Evolutionary conservation across 1,140 invertebrate species (phyloP).

Genomic region (Batillaria attramentaria): DNA sequence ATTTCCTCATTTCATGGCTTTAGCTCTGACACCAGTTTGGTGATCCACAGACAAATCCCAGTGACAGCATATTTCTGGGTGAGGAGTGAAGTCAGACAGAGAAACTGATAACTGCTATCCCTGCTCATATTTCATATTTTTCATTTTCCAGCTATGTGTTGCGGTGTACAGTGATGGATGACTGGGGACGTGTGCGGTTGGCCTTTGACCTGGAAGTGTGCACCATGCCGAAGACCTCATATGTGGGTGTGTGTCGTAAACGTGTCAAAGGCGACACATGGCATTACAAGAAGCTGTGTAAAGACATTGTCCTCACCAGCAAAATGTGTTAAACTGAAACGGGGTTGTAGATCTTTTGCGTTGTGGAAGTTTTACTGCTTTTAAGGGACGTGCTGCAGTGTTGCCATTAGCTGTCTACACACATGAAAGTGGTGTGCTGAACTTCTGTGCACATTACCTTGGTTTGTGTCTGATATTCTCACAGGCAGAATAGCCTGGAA

Average conservation of each 20-base stretch:
- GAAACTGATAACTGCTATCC: too few relatives aligned
- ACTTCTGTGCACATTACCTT: too few relatives aligned
- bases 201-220: slow-evolving; percentile 89
- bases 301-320: slow-evolving; percentile 79
- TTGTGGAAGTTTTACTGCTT: neutral
- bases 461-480: too few relatives aligned
- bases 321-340: slow-evolving; percentile 21
- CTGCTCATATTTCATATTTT: neutral
- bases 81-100: too few relatives aligned
- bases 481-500: too few relatives aligned
- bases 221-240: slow-evolving; percentile 69
- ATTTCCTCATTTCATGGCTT: too few relatives aligned
- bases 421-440: too few relatives aligned
- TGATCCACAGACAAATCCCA: neutral
- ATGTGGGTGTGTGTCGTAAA: slow-evolving; percentile 83
- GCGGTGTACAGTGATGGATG: slow-evolving; percentile 76
- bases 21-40: neutral
- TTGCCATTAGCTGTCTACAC: too few relatives aligned
- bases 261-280: slow-evolving; percentile 87
- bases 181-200: slow-evolving; percentile 74
- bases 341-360: neutral
- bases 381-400: too few relatives aligned
- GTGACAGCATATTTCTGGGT: neutral
- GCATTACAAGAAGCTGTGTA: slow-evolving; percentile 89
- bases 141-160: slow-evolving; percentile 77